A percentile compares a stretch with the other conserved stretches of the same genome.
Conservation (phyloP, 2,797 vertebrate species). For the Ambastaia sidthimunki region DNA sequence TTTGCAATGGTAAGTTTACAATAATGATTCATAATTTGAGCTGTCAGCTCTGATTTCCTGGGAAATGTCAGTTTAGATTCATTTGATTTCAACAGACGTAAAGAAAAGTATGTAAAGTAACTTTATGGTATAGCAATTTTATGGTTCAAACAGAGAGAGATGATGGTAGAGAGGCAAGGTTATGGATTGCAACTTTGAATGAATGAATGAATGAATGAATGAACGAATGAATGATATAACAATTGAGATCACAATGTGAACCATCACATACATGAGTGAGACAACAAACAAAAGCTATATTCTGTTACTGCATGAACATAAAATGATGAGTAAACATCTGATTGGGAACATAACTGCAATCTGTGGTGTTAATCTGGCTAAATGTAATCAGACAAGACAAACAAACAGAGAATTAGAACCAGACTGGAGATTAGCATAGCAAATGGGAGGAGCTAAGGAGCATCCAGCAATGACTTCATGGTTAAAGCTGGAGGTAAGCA, state of each 20-base stretch:
- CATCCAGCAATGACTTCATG: not conserved
- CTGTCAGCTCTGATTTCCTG: no score
- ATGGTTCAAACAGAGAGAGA: no score
- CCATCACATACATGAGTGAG: not conserved
- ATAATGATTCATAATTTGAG: no score
- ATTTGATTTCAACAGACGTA: no score
- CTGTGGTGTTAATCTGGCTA: not conserved
- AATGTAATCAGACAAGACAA: not conserved
- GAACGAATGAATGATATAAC: not conserved
- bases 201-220: conserved; percentile 27
- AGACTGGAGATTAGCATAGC: not conserved
- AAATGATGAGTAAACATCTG: not conserved
- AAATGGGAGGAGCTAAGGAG: not conserved
- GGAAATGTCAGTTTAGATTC: no score
- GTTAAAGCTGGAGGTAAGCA: not conserved
- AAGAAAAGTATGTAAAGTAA: no score
- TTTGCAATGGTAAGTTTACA: no score
- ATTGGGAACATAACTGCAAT: conserved; percentile 1
- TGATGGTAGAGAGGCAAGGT: no score
- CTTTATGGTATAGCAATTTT: no score
- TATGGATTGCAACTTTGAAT: conserved; percentile 26
- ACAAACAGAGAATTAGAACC: conserved; percentile 3
- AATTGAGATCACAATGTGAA: not conserved
- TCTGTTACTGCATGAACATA: not conserved
- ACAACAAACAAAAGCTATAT: not conserved